Conservation (phyloP, 2,888 invertebrate genomes). For the Eristalis tenax region DNA sequence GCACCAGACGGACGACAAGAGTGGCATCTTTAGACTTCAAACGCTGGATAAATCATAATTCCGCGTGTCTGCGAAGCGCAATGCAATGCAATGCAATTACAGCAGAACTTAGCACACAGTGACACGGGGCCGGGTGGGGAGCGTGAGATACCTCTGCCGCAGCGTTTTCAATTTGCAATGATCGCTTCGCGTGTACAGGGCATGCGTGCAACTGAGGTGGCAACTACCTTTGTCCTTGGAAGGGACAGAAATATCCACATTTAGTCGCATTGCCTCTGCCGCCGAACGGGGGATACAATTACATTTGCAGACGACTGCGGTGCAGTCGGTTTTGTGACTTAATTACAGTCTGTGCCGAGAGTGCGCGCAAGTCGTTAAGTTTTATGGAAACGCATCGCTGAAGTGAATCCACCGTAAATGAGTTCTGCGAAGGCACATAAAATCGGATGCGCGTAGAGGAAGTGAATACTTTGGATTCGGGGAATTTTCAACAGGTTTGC, state of each 20-base stretch:
- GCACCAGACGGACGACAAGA: background rate
- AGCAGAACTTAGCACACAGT: constrained; percentile 12
- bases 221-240: constrained; percentile 69
- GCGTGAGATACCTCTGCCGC: constrained; percentile 40
- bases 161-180: constrained; percentile 48
- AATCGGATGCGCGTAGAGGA: background rate
- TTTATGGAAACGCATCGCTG: constrained; percentile 17
- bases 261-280: background rate
- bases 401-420: background rate
- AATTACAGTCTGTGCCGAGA: constrained; percentile 49
- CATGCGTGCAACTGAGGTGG: constrained; percentile 53
- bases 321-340: constrained; percentile 16
- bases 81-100: constrained; percentile 42
- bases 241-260: constrained; percentile 56
- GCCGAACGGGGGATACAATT: constrained; percentile 48
- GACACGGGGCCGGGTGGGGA: constrained; percentile 9
- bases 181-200: constrained; percentile 33
- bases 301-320: constrained; percentile 5
- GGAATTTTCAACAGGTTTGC: background rate
- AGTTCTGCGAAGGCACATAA: background rate
- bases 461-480: background rate
- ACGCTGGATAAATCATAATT: constrained; percentile 47
- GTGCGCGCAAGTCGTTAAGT: background rate
- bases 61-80: background rate
- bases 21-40: background rate